Conservation (phyloP, 2,797 vertebrate species). For the Emydoidea blandingii region DNA sequence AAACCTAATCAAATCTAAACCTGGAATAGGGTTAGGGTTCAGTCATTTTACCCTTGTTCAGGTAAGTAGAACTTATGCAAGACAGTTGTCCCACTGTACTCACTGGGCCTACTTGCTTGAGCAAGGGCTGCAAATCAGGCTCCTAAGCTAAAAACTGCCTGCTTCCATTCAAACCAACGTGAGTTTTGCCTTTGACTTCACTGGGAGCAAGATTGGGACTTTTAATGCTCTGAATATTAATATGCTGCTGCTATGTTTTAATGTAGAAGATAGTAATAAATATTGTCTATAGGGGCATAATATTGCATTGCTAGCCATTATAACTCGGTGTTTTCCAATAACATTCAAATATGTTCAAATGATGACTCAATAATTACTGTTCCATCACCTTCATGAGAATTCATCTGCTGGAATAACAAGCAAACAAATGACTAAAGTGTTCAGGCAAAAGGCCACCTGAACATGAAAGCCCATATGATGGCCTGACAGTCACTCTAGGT, state of each 20-base stretch:
- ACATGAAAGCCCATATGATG: background rate
- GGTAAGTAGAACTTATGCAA: background rate
- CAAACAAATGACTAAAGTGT: background rate
- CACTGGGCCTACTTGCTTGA: background rate
- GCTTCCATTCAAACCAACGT: background rate
- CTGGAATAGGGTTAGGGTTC: background rate
- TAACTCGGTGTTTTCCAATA: background rate
- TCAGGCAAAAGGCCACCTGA: background rate
- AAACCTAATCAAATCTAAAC: constrained; percentile 7
- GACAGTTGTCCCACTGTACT: background rate
- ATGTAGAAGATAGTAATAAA: background rate
- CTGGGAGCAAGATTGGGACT: background rate
- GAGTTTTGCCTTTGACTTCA: background rate
- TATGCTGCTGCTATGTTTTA: background rate
- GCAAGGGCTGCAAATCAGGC: background rate
- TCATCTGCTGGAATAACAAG: background rate
- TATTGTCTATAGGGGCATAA: background rate
- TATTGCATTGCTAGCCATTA: background rate
- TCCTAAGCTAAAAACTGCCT: background rate
- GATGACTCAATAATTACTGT: background rate
- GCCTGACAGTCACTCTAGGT: background rate
- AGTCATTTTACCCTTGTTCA: background rate
- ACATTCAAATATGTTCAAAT: background rate
- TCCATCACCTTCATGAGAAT: background rate
- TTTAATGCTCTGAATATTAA: background rate